Percentiles rank a stretch among this genome's conserved stretches.
Conservation (phyloP, 1,140 invertebrate genomes). For the Drosophila elegans region DNA sequence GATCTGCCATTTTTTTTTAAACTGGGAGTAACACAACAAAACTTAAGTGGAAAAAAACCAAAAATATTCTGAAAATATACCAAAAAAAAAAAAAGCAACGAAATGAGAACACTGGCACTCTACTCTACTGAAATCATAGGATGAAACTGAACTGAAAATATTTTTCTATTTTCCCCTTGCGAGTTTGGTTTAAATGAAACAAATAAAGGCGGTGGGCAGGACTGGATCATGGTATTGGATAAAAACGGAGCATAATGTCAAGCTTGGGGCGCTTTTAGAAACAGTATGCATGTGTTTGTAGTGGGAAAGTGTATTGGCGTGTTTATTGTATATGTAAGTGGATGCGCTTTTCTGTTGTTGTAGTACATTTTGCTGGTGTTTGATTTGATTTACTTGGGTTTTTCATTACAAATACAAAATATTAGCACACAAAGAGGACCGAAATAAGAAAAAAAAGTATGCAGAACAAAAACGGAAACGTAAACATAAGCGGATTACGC, state of each 20-base stretch:
- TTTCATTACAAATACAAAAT: constrained; percentile 73
- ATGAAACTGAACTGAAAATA: constrained; percentile 6
- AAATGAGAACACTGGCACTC: neutral
- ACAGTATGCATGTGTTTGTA: constrained; percentile 12
- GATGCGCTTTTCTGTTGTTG: constrained; percentile 6
- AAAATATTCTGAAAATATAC: neutral
- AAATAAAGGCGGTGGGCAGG: neutral
- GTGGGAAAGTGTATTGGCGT: constrained; percentile 10
- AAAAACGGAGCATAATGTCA: neutral
- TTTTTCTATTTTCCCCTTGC: neutral
- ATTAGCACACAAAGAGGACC: constrained; percentile 80
- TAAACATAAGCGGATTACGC: constrained; percentile 25
- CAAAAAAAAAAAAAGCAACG: constrained; percentile 5
- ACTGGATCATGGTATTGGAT: neutral
- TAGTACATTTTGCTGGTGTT: constrained; percentile 41
- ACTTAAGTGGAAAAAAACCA: constrained; percentile 11
- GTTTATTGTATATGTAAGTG: constrained; percentile 6
- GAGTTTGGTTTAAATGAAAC: neutral
- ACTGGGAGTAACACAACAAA: neutral
- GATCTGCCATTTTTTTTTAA: constrained; percentile 7
- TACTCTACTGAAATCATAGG: constrained; percentile 10
- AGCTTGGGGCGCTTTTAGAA: neutral
- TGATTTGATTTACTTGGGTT: constrained; percentile 22
- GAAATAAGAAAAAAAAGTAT: constrained; percentile 30
- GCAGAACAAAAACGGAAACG: constrained; percentile 18